These are phyloP conservation scores for Allygus modestus DNA, from an alignment of 2,888 invertebrate genomes.

Conservation along the genomic window DNA sequence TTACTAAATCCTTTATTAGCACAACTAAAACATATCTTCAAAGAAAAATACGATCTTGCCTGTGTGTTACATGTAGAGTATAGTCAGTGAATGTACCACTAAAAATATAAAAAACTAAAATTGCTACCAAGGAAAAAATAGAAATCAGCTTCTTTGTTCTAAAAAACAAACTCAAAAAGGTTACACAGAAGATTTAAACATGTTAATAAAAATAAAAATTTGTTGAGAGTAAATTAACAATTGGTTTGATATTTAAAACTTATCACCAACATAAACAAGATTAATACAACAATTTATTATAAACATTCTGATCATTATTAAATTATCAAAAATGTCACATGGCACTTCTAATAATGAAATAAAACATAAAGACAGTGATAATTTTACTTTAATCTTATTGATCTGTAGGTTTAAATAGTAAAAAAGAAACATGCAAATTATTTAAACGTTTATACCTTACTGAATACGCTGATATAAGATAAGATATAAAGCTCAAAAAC, in stretches of 20 bases:
- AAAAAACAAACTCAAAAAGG: not conserved
- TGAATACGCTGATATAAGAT: not conserved
- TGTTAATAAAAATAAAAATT: not conserved
- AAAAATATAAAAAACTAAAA: not conserved
- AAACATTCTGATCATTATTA: not conserved
- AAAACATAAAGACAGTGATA: not conserved
- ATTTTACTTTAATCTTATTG: not conserved
- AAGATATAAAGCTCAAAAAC: slow-evolving; percentile 6
- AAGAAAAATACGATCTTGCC: not conserved
- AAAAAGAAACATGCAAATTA: not conserved
- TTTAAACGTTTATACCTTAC: not conserved
- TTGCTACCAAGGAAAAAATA: not conserved
- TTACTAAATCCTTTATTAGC: slow-evolving; percentile 14
- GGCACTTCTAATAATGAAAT: slow-evolving; percentile 1
- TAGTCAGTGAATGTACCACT: not conserved
- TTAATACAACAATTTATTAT: not conserved
- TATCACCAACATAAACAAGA: not conserved
- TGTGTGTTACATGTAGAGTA: not conserved
- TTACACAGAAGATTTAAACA: not conserved
- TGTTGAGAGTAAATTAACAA: not conserved
- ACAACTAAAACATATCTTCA: slow-evolving; percentile 2
- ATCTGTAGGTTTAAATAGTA: not conserved
- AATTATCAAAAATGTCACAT: not conserved
- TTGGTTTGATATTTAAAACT: not conserved
- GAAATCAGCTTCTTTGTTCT: not conserved